phyloP scores from a whole-genome alignment of 2,113 vertebrate species.

The Ptilonorhynchus violaceus region DNA sequence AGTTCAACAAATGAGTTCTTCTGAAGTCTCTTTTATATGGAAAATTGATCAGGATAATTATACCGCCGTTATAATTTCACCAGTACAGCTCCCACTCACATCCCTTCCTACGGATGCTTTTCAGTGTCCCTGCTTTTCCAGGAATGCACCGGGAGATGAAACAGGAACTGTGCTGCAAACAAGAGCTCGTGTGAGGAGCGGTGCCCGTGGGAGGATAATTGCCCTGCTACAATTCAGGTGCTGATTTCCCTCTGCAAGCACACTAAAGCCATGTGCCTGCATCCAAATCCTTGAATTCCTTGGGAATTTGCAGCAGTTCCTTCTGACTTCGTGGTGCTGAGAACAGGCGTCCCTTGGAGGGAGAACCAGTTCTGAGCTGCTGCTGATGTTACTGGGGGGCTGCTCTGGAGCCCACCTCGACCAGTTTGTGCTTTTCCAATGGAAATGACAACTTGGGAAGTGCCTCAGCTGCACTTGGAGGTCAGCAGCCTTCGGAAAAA shows the following conservation, averaged over 20 bases:
- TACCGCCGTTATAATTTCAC: neutral
- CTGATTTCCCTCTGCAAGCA: neutral
- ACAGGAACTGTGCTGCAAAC: neutral
- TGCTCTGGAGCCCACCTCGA: neutral
- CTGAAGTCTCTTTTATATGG: slow-evolving; percentile 49
- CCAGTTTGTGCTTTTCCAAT: neutral
- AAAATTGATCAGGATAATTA: slow-evolving; percentile 59
- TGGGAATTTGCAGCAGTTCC: neutral
- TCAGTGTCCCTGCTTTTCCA: neutral
- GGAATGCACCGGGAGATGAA: neutral
- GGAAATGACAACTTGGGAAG: neutral
- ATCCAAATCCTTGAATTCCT: neutral
- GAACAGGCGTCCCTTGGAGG: fast-evolving
- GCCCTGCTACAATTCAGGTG: neutral
- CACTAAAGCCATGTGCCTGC: neutral
- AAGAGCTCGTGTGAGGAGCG: neutral
- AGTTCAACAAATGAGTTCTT: slow-evolving; percentile 48
- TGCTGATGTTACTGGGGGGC: neutral
- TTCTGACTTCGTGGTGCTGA: neutral
- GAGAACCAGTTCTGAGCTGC: neutral
- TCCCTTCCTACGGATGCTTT: neutral
- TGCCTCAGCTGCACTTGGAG: neutral
- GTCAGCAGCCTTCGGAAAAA: neutral
- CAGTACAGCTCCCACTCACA: slow-evolving; percentile 6
- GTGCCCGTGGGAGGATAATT: neutral